phyloP scores from a whole-genome alignment of 2,888 invertebrate genomes.

The Anthophora plumipes region DNA sequence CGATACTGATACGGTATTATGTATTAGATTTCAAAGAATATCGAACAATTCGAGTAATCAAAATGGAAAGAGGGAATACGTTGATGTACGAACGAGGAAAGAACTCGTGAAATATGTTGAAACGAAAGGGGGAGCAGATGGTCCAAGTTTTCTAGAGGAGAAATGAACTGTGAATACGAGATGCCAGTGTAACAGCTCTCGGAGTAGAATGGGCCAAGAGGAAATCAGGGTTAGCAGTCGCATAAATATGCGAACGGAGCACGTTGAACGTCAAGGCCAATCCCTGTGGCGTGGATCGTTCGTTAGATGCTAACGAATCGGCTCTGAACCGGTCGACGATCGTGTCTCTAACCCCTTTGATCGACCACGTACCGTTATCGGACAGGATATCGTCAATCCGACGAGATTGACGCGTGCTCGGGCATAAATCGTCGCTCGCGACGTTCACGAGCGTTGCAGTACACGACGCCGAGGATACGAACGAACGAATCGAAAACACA shows the following conservation, averaged over 20 bases:
- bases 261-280: constrained; percentile 43
- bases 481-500: constrained; percentile 18
- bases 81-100: too few relatives aligned
- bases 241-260: constrained; percentile 49
- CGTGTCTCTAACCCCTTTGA: constrained; percentile 53
- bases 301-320: constrained; percentile 70
- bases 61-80: too few relatives aligned
- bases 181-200: background rate
- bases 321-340: constrained; percentile 53
- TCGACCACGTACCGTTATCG: constrained; percentile 65
- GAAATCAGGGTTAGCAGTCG: constrained; percentile 36
- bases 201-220: constrained; percentile 16
- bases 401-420: constrained; percentile 59
- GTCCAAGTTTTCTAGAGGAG: too few relatives aligned
- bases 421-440: constrained; percentile 63
- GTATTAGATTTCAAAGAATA: too few relatives aligned
- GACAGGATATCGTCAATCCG: constrained; percentile 61
- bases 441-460: constrained; percentile 2
- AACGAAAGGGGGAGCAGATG: too few relatives aligned
- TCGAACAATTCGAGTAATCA: too few relatives aligned
- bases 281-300: constrained; percentile 52
- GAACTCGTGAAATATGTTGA: too few relatives aligned
- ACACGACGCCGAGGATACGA: background rate
- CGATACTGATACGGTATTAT: too few relatives aligned
- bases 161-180: too few relatives aligned